Conservation (phyloP, 2,888 invertebrate species). For the Lasioglossum villosulum region DNA sequence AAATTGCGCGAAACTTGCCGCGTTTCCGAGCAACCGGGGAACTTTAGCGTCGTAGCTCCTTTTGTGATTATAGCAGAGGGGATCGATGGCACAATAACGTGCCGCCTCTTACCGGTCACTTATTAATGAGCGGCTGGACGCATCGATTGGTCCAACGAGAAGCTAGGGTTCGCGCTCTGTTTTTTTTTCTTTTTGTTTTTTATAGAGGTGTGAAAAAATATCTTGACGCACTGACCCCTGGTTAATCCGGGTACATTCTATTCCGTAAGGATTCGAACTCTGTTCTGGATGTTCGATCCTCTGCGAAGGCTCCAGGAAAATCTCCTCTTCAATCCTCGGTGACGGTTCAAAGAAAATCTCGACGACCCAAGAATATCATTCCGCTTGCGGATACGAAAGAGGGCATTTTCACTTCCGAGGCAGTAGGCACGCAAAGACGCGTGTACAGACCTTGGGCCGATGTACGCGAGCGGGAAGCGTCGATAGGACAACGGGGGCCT, state of each 20-base stretch:
- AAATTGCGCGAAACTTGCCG: constrained; percentile 46
- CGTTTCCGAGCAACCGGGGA: constrained; percentile 11
- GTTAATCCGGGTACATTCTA: too few species aligned
- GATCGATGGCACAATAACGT: background rate
- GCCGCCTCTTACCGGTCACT: background rate
- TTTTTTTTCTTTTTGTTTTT: too few species aligned
- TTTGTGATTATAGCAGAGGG: background rate
- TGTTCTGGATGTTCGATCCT: too few species aligned
- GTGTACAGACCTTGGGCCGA: constrained; percentile 50
- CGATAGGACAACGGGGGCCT: constrained; percentile 55
- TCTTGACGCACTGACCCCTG: too few species aligned
- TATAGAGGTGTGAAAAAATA: too few species aligned
- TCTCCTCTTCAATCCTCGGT: too few species aligned
- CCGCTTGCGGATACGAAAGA: background rate
- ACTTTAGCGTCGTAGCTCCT: constrained; percentile 16
- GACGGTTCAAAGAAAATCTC: too few species aligned
- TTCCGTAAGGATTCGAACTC: too few species aligned
- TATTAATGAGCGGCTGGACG: background rate
- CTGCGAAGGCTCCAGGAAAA: too few species aligned
- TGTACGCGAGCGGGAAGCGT: constrained; percentile 40
- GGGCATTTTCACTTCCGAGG: constrained; percentile 10
- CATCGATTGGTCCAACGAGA: background rate
- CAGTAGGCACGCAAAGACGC: background rate
- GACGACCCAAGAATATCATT: background rate
- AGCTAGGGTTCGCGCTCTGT: background rate